phyloP scores from a whole-genome alignment of 2,113 vertebrate species.

The Epinephelus fuscoguttatus region DNA sequence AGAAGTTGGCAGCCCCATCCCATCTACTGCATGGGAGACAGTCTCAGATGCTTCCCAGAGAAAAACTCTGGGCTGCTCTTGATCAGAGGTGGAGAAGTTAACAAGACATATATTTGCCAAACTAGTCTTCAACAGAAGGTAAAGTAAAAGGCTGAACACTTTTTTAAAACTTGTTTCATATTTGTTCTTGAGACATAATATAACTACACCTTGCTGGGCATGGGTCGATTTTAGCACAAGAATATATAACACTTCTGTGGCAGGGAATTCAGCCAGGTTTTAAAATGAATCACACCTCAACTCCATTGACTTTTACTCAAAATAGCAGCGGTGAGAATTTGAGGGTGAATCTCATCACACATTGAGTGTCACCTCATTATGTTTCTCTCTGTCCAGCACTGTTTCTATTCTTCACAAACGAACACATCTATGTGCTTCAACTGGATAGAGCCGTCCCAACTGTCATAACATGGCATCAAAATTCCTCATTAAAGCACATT shows the following conservation, averaged over 20 bases:
- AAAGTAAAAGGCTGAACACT: neutral
- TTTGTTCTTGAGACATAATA: neutral
- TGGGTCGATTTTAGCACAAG: neutral
- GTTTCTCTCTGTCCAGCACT: neutral
- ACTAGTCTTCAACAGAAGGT: too few relatives aligned
- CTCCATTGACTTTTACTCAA: constrained; percentile 22
- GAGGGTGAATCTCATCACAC: constrained; percentile 12
- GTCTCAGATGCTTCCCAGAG: too few relatives aligned
- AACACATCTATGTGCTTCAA: constrained; percentile 11
- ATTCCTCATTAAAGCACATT: constrained; percentile 28
- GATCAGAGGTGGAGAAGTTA: too few relatives aligned
- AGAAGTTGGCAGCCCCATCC: too few relatives aligned
- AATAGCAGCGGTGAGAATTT: constrained; percentile 39
- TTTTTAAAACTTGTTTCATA: neutral
- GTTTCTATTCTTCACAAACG: constrained; percentile 9
- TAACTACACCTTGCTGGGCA: neutral
- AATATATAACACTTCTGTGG: neutral
- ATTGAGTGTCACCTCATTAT: constrained; percentile 29
- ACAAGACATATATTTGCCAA: too few relatives aligned
- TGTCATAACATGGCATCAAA: constrained; percentile 30
- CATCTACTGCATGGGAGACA: too few relatives aligned
- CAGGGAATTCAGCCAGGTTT: neutral
- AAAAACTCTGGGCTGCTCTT: too few relatives aligned
- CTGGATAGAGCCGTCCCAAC: neutral
- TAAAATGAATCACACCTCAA: constrained; percentile 31